Evolutionary conservation across 2,888 invertebrate genomes (phyloP).

Genomic region (Empis livida): DNA sequence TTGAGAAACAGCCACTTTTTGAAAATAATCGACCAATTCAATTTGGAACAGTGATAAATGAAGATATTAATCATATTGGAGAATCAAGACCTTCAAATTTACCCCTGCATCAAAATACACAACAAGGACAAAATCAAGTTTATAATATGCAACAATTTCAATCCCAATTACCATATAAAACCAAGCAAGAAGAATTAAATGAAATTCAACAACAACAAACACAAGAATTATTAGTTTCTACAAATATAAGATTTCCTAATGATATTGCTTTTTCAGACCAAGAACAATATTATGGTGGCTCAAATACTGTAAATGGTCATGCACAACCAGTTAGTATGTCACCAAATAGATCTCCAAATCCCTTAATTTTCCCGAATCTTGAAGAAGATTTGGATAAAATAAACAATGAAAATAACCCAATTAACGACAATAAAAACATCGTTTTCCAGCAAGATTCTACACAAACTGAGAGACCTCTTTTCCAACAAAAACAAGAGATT

Average conservation of each 20-base stretch:
- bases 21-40: slow-evolving; percentile 27
- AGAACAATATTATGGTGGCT: too few relatives aligned
- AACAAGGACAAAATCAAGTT: neutral
- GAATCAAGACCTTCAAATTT: neutral
- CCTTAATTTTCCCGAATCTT: slow-evolving; percentile 29
- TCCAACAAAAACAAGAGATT: slow-evolving; percentile 28
- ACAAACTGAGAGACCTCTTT: slow-evolving; percentile 5
- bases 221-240: slow-evolving; percentile 29
- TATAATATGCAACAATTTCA: slow-evolving; percentile 14
- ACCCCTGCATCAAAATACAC: neutral
- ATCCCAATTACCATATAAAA: slow-evolving; percentile 4
- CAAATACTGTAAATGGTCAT: slow-evolving; percentile 29
- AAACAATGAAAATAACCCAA: slow-evolving; percentile 1
- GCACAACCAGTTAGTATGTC: slow-evolving; percentile 26
- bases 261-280: slow-evolving; percentile 3
- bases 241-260: slow-evolving; percentile 32
- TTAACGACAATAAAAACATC: slow-evolving; percentile 8
- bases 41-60: slow-evolving; percentile 30
- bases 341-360: slow-evolving; percentile 24
- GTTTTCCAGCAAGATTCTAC: slow-evolving; percentile 8
- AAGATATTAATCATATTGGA: slow-evolving; percentile 20
- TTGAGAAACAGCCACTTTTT: slow-evolving; percentile 40
- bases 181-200: too few relatives aligned
- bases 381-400: slow-evolving; percentile 14
- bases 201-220: slow-evolving; percentile 19